A percentile compares a stretch with the other conserved stretches of the same genome.
phyloP scores from a whole-genome alignment of 2,888 invertebrate species.

The Chelonus formosanus region DNA sequence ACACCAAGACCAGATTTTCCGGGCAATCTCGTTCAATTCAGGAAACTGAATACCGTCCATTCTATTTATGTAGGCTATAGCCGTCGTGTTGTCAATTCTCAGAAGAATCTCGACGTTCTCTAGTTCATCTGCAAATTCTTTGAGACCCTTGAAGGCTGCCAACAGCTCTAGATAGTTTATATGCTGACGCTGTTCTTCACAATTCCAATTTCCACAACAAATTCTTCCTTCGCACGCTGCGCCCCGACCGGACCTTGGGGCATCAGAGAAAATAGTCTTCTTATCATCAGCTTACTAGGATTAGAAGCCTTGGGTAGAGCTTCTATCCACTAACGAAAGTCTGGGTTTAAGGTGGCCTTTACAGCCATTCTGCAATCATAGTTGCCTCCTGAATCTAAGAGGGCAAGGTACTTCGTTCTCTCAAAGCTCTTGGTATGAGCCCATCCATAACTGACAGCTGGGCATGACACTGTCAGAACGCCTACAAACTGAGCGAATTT shows the following conservation, averaged over 20 bases:
- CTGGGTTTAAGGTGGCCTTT: no score
- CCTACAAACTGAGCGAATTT: constrained; percentile 41
- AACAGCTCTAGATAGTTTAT: constrained; percentile 28
- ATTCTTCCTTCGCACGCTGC: constrained; percentile 10
- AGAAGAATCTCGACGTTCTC: constrained; percentile 22
- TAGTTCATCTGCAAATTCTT: constrained; percentile 32
- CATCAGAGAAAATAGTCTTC: constrained; percentile 15
- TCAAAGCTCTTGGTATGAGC: constrained; percentile 37
- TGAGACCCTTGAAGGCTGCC: constrained; percentile 16
- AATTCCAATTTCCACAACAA: constrained; percentile 10
- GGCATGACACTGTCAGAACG: constrained; percentile 42
- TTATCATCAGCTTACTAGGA: constrained; percentile 12
- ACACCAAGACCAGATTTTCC: constrained; percentile 31
- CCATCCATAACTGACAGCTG: constrained; percentile 44
- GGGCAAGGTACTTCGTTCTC: constrained; percentile 32
- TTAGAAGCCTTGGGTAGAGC: not conserved
- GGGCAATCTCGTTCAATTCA: constrained; percentile 18
- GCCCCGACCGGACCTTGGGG: constrained; percentile 5
- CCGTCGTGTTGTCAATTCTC: constrained; percentile 29
- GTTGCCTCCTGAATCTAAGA: not conserved
- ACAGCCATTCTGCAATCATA: not conserved
- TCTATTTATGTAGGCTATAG: constrained; percentile 30
- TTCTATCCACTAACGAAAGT: no score
- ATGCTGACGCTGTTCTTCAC: not conserved
- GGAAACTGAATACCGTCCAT: constrained; percentile 27